These are phyloP conservation scores for Saccostrea cuccullata DNA, from an alignment of 1,140 invertebrate species.

Conservation along the genomic window DNA sequence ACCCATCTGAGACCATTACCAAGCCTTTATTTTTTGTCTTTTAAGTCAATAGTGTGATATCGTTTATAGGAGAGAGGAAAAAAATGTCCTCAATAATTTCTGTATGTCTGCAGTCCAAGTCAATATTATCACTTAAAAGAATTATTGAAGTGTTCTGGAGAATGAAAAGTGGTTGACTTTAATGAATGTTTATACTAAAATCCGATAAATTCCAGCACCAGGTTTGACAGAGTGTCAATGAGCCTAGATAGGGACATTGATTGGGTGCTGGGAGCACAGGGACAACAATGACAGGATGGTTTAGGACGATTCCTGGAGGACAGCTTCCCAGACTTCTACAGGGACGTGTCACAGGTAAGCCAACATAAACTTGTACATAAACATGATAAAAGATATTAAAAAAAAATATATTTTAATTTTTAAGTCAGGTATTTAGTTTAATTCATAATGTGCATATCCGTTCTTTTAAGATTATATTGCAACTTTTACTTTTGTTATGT, in stretches of 20 bases:
- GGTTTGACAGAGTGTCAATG: slow-evolving; percentile 34
- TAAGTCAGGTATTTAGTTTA: too few relatives aligned
- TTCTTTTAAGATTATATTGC: too few relatives aligned
- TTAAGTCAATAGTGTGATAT: slow-evolving; percentile 36
- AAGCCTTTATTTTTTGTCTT: slow-evolving; percentile 11
- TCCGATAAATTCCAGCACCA: slow-evolving; percentile 25
- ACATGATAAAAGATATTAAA: neutral
- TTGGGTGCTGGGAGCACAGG: neutral
- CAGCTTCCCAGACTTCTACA: slow-evolving; percentile 5
- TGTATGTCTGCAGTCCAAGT: slow-evolving; percentile 32
- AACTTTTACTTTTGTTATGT: too few relatives aligned
- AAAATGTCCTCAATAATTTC: slow-evolving; percentile 32
- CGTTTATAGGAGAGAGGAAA: slow-evolving; percentile 2
- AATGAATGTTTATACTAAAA: slow-evolving; percentile 38
- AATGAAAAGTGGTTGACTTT: slow-evolving; percentile 36
- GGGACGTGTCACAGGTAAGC: slow-evolving; percentile 1
- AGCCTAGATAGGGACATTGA: slow-evolving; percentile 20
- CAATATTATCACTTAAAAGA: slow-evolving; percentile 38
- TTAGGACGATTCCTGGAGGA: slow-evolving; percentile 7
- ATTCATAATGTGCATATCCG: too few relatives aligned
- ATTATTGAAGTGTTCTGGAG: slow-evolving; percentile 36
- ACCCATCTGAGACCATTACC: neutral
- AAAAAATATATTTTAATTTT: too few relatives aligned
- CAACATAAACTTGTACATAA: neutral
- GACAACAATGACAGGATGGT: slow-evolving; percentile 15